Evolutionary conservation across 2,113 vertebrate genomes (phyloP).

Genomic region (Macquaria ambigua): DNA sequence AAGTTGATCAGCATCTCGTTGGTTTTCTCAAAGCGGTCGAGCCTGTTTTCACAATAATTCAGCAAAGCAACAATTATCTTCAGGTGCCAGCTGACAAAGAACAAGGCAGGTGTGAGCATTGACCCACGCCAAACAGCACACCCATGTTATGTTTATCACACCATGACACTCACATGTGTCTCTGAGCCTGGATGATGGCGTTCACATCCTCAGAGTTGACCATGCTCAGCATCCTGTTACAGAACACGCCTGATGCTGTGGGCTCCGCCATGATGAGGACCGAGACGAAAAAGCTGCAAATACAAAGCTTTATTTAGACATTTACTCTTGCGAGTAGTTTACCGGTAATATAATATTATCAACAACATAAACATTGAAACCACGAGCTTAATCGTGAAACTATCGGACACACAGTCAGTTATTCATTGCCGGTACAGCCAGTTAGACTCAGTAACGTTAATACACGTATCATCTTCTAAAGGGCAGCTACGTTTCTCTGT

Average conservation of each 20-base stretch:
- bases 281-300: constrained; percentile 28
- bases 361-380: neutral
- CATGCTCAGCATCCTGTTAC: constrained; percentile 95
- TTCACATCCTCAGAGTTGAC: constrained; percentile 96
- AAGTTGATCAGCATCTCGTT: constrained; percentile 99
- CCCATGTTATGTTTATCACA: neutral
- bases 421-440: neutral
- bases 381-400: neutral
- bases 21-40: constrained; percentile 98
- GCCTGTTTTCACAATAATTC: constrained; percentile 80
- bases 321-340: neutral
- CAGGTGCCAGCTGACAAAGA: neutral
- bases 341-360: neutral
- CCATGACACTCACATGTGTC: constrained; percentile 92
- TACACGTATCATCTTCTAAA: neutral
- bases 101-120: neutral
- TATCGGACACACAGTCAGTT: neutral
- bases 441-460: neutral
- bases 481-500: neutral
- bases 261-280: constrained; percentile 86
- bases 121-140: neutral
- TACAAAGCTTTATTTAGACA: constrained; percentile 1
- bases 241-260: constrained; percentile 92
- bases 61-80: neutral
- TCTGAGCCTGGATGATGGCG: constrained; percentile 97